Base-by-base conservation (phyloP, 2,888 invertebrate species). In the Drosophila quinaria region DNA sequence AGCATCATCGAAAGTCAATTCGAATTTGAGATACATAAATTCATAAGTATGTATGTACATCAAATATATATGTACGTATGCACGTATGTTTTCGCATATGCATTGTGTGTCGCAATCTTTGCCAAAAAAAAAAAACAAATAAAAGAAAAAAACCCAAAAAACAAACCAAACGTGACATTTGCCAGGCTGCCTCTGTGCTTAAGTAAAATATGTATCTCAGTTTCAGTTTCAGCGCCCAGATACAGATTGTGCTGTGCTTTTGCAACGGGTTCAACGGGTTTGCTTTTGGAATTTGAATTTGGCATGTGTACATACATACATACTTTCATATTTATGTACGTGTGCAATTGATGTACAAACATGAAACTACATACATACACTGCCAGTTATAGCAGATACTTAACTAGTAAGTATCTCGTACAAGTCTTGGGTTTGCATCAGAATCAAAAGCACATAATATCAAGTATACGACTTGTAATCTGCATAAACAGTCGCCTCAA, bases 261-360 rank as follows among this genome's bases (percentile, higher is more conserved):
- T 81, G 80, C 82, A 80, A 80, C 80, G 80, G 80, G 80, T 80
- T 80, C 76, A 82, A 80, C 80, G 80, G 82, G 80, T 80, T 80
- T 80, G 80, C 80, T 56, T 56, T 73, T 71, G 76, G 82, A 80
- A 82, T 79, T 79, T 78, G 70, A 79, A 81, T 78, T 81, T 71
- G 63, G 64, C 58, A 58, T 58, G 58, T 58, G 42, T 39, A 56
- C 62, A 62, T 41, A 33, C 22, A 56, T 52, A 61, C 42, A 58
- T 64, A 59, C 59, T 58, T 64, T 56, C 52, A 60, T 66, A 60
- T 51, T 46, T 51, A 35, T 64, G 49, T 17, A 42, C n/a, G 37
- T 19, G 25, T 13, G 17, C 9, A 35, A 9, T 9, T 17, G 17
- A 50, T 70, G 70, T 47, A 47, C 63, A 51, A 46, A 22, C 56